Evolutionary conservation across 2,888 invertebrate species (phyloP).

Genomic region (Lacanobia wlatinum): DNA sequence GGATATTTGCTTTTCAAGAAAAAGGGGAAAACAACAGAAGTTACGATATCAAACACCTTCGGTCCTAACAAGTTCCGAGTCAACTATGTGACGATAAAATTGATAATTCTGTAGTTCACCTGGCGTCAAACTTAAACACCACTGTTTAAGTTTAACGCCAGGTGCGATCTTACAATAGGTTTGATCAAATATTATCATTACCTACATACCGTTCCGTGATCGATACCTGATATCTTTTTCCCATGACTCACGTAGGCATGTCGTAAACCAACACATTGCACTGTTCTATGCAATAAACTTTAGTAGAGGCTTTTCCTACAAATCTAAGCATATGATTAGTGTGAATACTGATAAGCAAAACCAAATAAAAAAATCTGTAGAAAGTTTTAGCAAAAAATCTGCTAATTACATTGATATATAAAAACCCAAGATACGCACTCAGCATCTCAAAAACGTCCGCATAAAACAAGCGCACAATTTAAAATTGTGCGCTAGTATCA

Average conservation of each 20-base stretch:
- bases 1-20: neutral
- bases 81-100: neutral
- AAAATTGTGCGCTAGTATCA: too few species aligned
- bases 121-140: too few species aligned
- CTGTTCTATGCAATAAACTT: neutral
- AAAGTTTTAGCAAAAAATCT: too few species aligned
- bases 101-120: neutral
- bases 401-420: too few species aligned
- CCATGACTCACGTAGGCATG: conserved; percentile 43
- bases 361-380: too few species aligned
- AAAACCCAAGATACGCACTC: too few species aligned
- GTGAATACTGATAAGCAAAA: too few species aligned
- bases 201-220: conserved; percentile 8
- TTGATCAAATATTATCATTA: conserved; percentile 63
- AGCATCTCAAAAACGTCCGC: too few species aligned
- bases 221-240: conserved; percentile 16
- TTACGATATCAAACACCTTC: neutral
- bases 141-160: conserved; percentile 42
- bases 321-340: too few species aligned
- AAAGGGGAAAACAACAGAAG: neutral
- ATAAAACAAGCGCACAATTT: too few species aligned
- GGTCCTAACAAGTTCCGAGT: neutral
- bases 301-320: too few species aligned
- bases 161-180: conserved; percentile 60
- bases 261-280: conserved; percentile 1